Conservation (phyloP, 2,888 invertebrate genomes). For the Dynastes tityus region DNA sequence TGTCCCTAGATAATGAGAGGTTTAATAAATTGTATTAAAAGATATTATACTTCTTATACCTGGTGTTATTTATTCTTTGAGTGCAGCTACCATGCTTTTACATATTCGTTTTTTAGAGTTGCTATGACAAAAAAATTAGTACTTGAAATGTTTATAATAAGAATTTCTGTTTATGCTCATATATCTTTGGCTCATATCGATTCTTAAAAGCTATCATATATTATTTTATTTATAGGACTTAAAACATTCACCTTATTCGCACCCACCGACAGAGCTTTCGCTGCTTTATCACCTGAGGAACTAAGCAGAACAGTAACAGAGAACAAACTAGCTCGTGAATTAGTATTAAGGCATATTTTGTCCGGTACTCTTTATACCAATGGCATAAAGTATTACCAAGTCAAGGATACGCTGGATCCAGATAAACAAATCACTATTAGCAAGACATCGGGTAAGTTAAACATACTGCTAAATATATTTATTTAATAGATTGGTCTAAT, state of each 20-base stretch:
- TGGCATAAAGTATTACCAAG: slow-evolving; percentile 91
- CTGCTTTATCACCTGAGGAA: slow-evolving; percentile 76
- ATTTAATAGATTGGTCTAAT: no score
- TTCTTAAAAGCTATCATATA: no score
- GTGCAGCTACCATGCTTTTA: no score
- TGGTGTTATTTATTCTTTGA: no score
- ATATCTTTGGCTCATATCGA: no score
- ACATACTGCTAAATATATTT: neutral
- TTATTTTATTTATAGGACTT: slow-evolving; percentile 73
- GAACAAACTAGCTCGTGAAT: slow-evolving; percentile 79
- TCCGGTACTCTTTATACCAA: slow-evolving; percentile 88
- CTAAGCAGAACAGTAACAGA: slow-evolving; percentile 76
- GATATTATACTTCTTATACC: no score
- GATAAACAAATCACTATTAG: slow-evolving; percentile 85
- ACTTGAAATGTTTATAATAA: no score
- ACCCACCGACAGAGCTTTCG: slow-evolving; percentile 87
- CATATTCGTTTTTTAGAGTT: no score
- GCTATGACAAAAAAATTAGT: no score
- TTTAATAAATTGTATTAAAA: no score
- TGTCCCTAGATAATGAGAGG: no score
- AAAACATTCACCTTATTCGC: slow-evolving; percentile 91
- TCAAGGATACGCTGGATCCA: slow-evolving; percentile 83
- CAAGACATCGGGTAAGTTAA: slow-evolving; percentile 80
- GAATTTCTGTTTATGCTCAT: no score
- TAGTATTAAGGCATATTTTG: slow-evolving; percentile 84